Evolutionary conservation across 1,140 invertebrate species (phyloP).

Genomic region (Panulirus ornatus): DNA sequence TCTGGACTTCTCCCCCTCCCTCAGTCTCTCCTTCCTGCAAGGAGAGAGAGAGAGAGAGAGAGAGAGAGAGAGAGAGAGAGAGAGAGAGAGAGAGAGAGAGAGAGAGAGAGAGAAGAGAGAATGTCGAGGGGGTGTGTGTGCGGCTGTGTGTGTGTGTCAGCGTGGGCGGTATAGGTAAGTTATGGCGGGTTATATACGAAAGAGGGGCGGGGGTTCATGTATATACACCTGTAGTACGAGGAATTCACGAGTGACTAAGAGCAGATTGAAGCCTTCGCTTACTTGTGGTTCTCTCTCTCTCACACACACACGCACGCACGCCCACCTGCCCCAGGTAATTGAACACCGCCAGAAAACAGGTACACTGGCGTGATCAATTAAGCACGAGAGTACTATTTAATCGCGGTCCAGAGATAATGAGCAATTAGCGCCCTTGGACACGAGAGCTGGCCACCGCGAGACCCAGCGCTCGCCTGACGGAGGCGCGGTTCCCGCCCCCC

Average conservation of each 20-base stretch:
- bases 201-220: background rate
- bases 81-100: no score
- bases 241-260: background rate
- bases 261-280: background rate
- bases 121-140: no score
- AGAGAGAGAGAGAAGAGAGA: no score
- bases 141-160: no score
- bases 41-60: no score
- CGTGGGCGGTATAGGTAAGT: background rate
- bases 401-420: slow-evolving; percentile 56
- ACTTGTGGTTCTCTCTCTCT: background rate
- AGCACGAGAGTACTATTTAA: slow-evolving; percentile 38
- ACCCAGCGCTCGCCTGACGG: no score
- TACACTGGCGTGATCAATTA: slow-evolving; percentile 61
- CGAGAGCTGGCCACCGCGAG: background rate
- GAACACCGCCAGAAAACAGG: slow-evolving; percentile 30
- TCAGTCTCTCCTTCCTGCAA: no score
- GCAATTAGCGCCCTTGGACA: slow-evolving; percentile 47
- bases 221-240: background rate
- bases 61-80: no score
- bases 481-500: background rate
- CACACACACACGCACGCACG: background rate
- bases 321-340: slow-evolving; percentile 16
- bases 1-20: no score
- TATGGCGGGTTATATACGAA: background rate